Conservation (phyloP, 2,888 invertebrate genomes). For the Achlya flavicornis region DNA sequence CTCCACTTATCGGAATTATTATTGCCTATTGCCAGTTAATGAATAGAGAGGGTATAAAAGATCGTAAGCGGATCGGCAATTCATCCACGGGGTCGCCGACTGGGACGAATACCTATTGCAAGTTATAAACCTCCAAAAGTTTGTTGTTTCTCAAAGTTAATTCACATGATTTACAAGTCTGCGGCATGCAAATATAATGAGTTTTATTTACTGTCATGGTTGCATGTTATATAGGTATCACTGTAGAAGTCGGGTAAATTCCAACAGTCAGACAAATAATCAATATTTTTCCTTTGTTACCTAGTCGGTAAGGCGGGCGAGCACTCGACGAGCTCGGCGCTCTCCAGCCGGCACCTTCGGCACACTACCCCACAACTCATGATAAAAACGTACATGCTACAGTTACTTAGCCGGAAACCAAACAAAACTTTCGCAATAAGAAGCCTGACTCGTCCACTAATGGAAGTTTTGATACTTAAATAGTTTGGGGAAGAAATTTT, state of each 20-base stretch:
- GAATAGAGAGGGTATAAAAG: slow-evolving; percentile 4
- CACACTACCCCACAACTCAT: not conserved
- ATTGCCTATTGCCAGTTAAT: slow-evolving; percentile 3
- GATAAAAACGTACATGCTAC: not conserved
- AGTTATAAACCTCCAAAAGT: not conserved
- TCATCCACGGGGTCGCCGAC: slow-evolving; percentile 2
- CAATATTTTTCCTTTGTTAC: slow-evolving; percentile 12
- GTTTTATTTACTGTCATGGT: not conserved
- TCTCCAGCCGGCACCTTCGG: not conserved
- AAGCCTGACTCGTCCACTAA: slow-evolving; percentile 6
- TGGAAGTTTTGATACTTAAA: slow-evolving; percentile 4
- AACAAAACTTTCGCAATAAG: slow-evolving; percentile 6
- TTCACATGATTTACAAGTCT: not conserved
- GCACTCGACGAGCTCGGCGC: not conserved
- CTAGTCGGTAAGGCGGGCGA: not conserved
- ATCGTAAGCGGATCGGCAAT: not conserved
- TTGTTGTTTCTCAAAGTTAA: not conserved
- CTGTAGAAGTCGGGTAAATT: not conserved
- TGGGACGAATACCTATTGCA: not conserved
- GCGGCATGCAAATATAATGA: not conserved
- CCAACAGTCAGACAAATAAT: slow-evolving; percentile 9
- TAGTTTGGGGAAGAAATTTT: not conserved
- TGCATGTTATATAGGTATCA: not conserved
- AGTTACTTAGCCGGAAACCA: not conserved
- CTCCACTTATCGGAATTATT: slow-evolving; percentile 8